Base-by-base conservation (phyloP, 2,113 vertebrate genomes). In the Rhinolophus ferrumequinum region DNA sequence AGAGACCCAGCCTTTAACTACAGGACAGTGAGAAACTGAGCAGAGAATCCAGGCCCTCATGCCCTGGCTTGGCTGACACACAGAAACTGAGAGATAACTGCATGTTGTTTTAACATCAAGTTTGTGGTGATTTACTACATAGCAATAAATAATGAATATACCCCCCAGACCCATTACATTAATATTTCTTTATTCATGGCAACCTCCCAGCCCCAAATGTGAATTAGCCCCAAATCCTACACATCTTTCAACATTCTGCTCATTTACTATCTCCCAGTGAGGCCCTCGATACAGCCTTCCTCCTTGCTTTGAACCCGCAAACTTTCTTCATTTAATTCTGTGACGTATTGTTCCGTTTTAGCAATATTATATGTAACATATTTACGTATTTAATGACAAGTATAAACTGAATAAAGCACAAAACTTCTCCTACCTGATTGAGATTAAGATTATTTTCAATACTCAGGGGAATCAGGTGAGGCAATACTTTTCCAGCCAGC, bases 371-470 rank as follows among this genome's bases (percentile, higher is more conserved):
- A 56, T 58, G 13, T 14, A 52, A 88, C 70, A 4, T 93, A 77
- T 79, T 93, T 83, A 38, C 24, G n/a, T 38, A 84, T 72, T 77
- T 73, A 93, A 88, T 64, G 50, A 22, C 14, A 54, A 44, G 41
- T 44, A 44, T 56, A 70, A 94, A 87, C 0, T 62, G 28, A 81
- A 93, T 67, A 67, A 84, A 90, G 30, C 47, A 66, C 35, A 72
- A 64, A 82, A 88, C 10, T 81, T 47, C 26, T 92, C 98, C n/a
- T 97, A 99, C 99, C 99, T 99, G 99, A 97, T 99, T 99, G 44
- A 99, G 99, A 98, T 99, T 99, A 91, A 99, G 99, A 98, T 99
- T 99, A 98, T 99, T 99, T 97, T 99, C 99, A 96, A 99, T 99
- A 97, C 99, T 99, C 60, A 99, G 99, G 80, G 99, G 99, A 93